Base-by-base conservation (phyloP, 1,140 invertebrate species). In the Trypoxylus dichotomus region DNA sequence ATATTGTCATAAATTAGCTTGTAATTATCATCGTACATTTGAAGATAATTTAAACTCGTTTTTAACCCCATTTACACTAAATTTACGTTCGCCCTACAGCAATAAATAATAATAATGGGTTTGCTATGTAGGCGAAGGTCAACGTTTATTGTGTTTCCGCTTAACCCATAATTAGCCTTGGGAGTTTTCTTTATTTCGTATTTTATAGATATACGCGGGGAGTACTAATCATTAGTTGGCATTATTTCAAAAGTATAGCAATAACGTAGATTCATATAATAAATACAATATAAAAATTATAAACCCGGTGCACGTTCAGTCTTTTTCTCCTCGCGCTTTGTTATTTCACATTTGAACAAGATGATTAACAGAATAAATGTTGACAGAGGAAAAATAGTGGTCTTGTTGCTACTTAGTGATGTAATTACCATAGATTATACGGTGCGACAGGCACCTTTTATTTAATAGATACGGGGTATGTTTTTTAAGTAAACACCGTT, bases 41-140 rank as follows among this genome's bases (percentile, higher is more conserved):
- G 19, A 75, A 75, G 29, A 75, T 25, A 75, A 32, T 41, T 37
- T 32, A 41, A 32, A 43, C 29, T 15, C 21, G 74, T 54, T 54
- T 54, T 54, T n/a, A 19, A n/a, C 19, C n/a, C 13, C 15, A 19
- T 15, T n/a, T 54, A 54, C 47, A 54, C 13, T 54, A 54, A 54
- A 10, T 54, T 54, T n/a, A 54, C n/a, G 47, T 54, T 15, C 47
- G 47, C 13, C 3, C 47, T 54, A 5, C 47, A 15, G 15, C 15
- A 54, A n/a, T 54, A 54, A 54, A 54, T 54, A 54, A 54, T 54
- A 54, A 54, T 54, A 54, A 54, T 54, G 15, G 19, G 15, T 54
- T 19, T 15, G n/a, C 42, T 54, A 15, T 54, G 47, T 54, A 54
- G 47, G 13, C 47, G 6, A 54, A 3, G 47, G 47, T 54, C 47